Evolutionary conservation across 2,888 invertebrate species (phyloP), one percentile per base, ranked within the genome.

Genomic region (Pediacus dermestoides): DNA sequence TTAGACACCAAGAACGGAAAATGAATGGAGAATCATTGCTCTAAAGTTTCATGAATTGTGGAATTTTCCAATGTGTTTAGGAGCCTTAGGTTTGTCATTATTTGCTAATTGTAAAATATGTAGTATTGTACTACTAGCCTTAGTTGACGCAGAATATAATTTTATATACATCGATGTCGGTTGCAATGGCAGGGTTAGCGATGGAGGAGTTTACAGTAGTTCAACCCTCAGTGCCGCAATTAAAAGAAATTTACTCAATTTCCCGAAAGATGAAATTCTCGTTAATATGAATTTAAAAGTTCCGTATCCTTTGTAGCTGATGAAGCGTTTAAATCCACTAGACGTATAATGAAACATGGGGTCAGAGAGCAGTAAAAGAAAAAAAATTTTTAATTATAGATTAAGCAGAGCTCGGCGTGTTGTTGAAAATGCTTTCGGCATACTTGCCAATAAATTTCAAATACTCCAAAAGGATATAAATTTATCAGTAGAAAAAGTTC

Each of bases 121-220:
- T 16, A 39, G 39, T 11, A 39, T 39, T 11, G 21, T 39, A 4
- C 14, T 39, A 7, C 3, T 39, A 9, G 39, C 34, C 21, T 10
- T 39, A 2, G 39, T 39, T 1, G 39, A 39, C 28, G 39, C 39
- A 8, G 33, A 34, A 2, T 39, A 39, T 22, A 39, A 39, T 39
- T 39, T 39, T 39, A 15, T 34, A 2, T 39, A 28, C 16, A 34
- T 39, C 1, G 34, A 39, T 21, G 39, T 39, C 4, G 39, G 39
- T 1, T 39, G 39, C 11, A 34, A 39, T 18, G 39, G 39, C 13
- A 9, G 30, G 2, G 23, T 30, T 3, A 34, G 30, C 11, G 39
- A 39, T 14, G 34, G 39, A 6, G 39, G 39, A 6, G 34, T 39
- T 2, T 39, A 34, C 14, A 13, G 3, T 2, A 34, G 34, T 13